Conservation (phyloP, 2,113 vertebrate species). For the Myiozetetes cayanensis region DNA sequence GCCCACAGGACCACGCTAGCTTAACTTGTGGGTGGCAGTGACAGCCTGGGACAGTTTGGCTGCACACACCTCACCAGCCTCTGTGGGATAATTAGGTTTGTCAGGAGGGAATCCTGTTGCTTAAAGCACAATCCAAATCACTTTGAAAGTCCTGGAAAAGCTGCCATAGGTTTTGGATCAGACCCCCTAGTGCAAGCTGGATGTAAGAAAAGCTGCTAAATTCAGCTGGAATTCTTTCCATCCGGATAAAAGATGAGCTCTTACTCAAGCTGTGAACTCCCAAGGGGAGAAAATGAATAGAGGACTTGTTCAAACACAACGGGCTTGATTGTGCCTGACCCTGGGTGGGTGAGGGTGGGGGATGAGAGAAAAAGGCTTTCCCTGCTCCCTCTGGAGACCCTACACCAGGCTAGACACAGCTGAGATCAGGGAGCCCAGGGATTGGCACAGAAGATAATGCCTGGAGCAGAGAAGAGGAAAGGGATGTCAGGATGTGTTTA, state of each 20-base stretch:
- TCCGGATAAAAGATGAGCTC: constrained; percentile 21
- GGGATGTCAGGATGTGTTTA: neutral
- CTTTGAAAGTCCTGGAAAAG: neutral
- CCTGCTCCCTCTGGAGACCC: neutral
- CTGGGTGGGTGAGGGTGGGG: neutral
- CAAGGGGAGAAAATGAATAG: neutral
- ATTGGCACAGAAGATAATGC: too few species aligned
- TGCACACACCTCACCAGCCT: neutral
- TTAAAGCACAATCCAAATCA: neutral
- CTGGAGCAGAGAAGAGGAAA: too few species aligned
- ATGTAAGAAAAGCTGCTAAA: constrained; percentile 36
- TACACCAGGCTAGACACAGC: neutral
- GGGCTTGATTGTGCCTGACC: neutral
- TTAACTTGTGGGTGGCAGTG: neutral
- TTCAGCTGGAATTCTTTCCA: constrained; percentile 18
- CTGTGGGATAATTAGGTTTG: neutral
- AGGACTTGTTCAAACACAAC: neutral
- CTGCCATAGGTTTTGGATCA: neutral
- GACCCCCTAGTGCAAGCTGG: neutral
- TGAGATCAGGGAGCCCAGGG: neutral
- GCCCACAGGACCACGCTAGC: neutral
- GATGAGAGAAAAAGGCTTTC: neutral
- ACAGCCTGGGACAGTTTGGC: neutral
- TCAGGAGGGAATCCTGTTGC: neutral
- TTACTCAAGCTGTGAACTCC: constrained; percentile 7